Evolutionary conservation across 2,113 vertebrate species (phyloP).

Genomic region (Ictalurus furcatus): DNA sequence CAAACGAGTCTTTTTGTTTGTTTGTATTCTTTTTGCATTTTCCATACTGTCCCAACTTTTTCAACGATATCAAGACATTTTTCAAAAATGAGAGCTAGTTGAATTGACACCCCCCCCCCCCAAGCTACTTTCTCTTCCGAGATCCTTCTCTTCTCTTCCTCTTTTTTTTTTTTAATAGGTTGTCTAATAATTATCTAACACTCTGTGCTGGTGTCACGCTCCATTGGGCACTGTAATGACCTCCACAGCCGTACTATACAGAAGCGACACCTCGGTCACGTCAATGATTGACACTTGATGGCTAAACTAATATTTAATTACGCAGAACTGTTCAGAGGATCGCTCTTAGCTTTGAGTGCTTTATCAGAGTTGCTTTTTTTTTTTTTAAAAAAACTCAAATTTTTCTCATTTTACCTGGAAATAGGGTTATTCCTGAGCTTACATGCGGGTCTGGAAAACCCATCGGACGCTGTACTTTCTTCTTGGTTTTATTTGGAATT

Average conservation of each 20-base stretch:
- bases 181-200: neutral
- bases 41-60: no score
- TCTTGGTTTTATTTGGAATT: neutral
- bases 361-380: neutral
- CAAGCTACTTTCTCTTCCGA: neutral
- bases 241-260: neutral
- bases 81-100: neutral
- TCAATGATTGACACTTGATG: neutral
- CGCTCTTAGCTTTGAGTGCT: neutral
- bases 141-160: neutral
- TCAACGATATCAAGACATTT: neutral
- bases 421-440: neutral
- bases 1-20: no score
- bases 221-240: neutral
- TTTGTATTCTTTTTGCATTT: no score
- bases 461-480: neutral
- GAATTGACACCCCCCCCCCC: neutral
- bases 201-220: neutral
- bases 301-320: neutral
- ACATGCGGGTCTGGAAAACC: neutral
- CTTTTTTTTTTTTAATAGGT: neutral
- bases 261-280: no score
- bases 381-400: neutral
- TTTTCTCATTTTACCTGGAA: neutral
- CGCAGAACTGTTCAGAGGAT: neutral